Evolutionary conservation across 2,113 vertebrate genomes (phyloP), one percentile per base, ranked within the genome.

Genomic region (Rhinoderma darwinii): DNA sequence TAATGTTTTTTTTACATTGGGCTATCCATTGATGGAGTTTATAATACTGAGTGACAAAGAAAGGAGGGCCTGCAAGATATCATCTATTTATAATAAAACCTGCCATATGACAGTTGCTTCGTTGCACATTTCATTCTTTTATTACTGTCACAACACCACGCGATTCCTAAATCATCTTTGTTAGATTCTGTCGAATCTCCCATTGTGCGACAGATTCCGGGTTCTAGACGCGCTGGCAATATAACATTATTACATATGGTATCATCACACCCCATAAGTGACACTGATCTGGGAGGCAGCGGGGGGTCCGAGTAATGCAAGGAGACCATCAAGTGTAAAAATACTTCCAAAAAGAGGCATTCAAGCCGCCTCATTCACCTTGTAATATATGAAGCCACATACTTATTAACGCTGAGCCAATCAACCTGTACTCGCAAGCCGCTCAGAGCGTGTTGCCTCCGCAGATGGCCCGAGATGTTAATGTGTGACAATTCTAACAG

Each of bases 401-500:
- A 94, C 93, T 94, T 94, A 95, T 94, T 95, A 95, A 94, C 95
- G 94, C 93, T 93, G 94, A 94, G 94, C 94, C 95, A 94, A 94
- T 96, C 94, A 95, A 94, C 94, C 93, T 93, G 93, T 95, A 91
- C 93, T 94, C 89, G 90, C 95, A 95, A 94, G 94, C 94, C 94
- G 94, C 93, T 94, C 92, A 92, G 92, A 93, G 92, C 94, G 94
- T 94, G 95, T 96, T 95, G 94, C 95, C 95, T 95, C 93, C 94
- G 93, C 95, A 96, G 95, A 96, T 96, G 94, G 95, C 93, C 94
- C 93, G 94, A 93, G 93, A 95, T 92, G 92, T 93, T 95, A 95
- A 95, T 96, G 95, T 96, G 95, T 95, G 94, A 95, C 95, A 95
- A 96, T 96, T 94, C 94, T 95, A 94, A 95, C 94, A 94, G 95